Evolutionary conservation across 2,113 vertebrate genomes (phyloP).

Genomic region (Cyanistes caeruleus): DNA sequence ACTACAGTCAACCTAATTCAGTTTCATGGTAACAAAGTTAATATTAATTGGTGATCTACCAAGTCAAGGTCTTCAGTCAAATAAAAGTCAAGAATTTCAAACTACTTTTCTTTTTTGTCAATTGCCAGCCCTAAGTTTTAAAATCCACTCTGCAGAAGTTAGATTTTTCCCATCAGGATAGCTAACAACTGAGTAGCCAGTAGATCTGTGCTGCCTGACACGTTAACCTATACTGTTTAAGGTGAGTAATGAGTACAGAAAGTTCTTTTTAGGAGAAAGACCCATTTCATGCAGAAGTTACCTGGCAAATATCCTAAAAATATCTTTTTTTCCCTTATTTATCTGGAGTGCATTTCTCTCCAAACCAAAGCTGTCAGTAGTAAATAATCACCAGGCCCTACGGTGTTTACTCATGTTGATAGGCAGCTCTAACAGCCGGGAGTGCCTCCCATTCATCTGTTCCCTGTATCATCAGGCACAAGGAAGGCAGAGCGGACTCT

Average conservation of each 20-base stretch:
- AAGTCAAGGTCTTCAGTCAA: constrained; percentile 56
- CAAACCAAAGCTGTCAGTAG: not conserved
- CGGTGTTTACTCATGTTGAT: not conserved
- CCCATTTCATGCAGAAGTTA: not conserved
- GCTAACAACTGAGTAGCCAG: not conserved
- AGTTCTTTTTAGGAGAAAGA: not conserved
- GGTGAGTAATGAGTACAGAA: not conserved
- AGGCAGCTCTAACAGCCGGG: not conserved
- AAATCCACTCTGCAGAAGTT: not conserved
- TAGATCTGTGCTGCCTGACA: not conserved
- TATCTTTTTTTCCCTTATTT: not conserved
- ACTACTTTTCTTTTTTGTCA: not conserved
- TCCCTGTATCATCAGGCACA: not conserved
- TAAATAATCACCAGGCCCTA: constrained; percentile 23
- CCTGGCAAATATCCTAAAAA: not conserved
- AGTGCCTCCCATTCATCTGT: constrained; percentile 36
- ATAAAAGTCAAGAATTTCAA: constrained; percentile 33
- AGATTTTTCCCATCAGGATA: not conserved
- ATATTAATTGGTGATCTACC: constrained; percentile 63
- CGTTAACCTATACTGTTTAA: not conserved
- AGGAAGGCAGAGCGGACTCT: not conserved
- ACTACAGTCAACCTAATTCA: constrained; percentile 59
- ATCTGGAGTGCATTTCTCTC: not conserved
- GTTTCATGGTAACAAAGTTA: constrained; percentile 63
- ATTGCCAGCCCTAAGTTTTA: constrained; percentile 24